Evolutionary conservation across 2,888 invertebrate genomes (phyloP), one percentile per base, ranked within the genome.

Genomic region (Zonitis immaculata): DNA sequence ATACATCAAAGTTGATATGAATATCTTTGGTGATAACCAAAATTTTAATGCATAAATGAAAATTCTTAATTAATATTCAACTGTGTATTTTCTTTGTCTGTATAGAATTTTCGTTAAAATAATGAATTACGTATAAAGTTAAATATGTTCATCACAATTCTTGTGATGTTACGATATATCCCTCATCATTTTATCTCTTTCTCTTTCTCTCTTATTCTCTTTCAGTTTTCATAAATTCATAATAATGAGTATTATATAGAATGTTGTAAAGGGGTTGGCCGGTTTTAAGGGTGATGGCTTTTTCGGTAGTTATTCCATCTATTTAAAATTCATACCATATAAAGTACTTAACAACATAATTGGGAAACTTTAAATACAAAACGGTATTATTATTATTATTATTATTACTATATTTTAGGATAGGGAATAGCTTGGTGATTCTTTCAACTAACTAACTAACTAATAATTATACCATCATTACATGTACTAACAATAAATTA

Each of bases 321-420:
- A 61, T 66, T 67, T 66, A 64, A 66, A 64, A 68, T 68, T 66
- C 68, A 65, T 66, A 63, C 61, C 65, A 61, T 66, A 65, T 60
- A 60, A 63, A 64, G 65, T 60, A 62, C 67, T 68, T 65, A 66
- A 66, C 65, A 59, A 61, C 63, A 63, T 67, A 67, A 68, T 67
- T 66, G 65, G 61, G 66, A 67, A 68, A 68, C 65, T 68, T 67
- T 63, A 62, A 65, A 63, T 58, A 57, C 59, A 47, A 54, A 61
- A 55, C 57, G 61, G 60, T 56, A 59, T 64, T 61, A 64, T 62
- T 54, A n/a, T n/a, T n/a, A n/a, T n/a, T n/a, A n/a, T n/a, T n/a
- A n/a, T n/a, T n/a, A n/a, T n/a, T n/a, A 57, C 52, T 52, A 53
- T 45, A 52, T 44, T 47, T 51, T 47, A 32, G 50, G 54, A 45